Percentiles rank a stretch among this genome's conserved stretches.
These are phyloP conservation scores for Latheticus oryzae DNA, from an alignment of 2,888 invertebrate species.

Conservation along the genomic window DNA sequence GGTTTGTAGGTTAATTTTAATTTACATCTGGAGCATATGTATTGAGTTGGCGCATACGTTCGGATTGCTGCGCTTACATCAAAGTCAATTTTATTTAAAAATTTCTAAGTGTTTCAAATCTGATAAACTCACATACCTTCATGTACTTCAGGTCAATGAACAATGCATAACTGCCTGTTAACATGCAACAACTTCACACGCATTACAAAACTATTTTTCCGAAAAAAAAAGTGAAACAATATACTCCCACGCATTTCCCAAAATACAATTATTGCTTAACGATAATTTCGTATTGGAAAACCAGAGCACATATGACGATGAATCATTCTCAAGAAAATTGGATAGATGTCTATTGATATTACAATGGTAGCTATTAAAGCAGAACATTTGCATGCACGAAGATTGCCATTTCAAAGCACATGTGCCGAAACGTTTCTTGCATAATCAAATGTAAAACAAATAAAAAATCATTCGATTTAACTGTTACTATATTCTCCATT, in stretches of 20 bases:
- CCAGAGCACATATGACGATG: constrained; percentile 9
- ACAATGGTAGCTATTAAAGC: not conserved
- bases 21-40: too few relatives aligned
- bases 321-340: constrained; percentile 15
- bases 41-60: too few relatives aligned
- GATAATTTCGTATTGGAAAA: constrained; percentile 8
- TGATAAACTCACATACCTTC: constrained; percentile 18
- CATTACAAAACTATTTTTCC: not conserved
- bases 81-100: too few relatives aligned
- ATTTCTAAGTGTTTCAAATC: too few relatives aligned
- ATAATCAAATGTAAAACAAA: constrained; percentile 17
- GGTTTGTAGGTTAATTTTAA: too few relatives aligned
- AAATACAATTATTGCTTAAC: constrained; percentile 6
- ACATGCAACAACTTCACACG: constrained; percentile 5
- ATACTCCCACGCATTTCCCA: constrained; percentile 7
- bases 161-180: constrained; percentile 18
- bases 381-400: constrained; percentile 22
- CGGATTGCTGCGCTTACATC: too few relatives aligned
- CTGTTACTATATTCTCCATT: too few relatives aligned
- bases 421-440: constrained; percentile 16
- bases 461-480: too few relatives aligned
- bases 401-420: constrained; percentile 14
- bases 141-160: constrained; percentile 27
- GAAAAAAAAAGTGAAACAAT: constrained; percentile 1
- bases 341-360: not conserved